Percentiles rank a stretch among this genome's conserved stretches.
Evolutionary conservation across 2,888 invertebrate genomes (phyloP).

Genomic region (Celastrina argiolus): DNA sequence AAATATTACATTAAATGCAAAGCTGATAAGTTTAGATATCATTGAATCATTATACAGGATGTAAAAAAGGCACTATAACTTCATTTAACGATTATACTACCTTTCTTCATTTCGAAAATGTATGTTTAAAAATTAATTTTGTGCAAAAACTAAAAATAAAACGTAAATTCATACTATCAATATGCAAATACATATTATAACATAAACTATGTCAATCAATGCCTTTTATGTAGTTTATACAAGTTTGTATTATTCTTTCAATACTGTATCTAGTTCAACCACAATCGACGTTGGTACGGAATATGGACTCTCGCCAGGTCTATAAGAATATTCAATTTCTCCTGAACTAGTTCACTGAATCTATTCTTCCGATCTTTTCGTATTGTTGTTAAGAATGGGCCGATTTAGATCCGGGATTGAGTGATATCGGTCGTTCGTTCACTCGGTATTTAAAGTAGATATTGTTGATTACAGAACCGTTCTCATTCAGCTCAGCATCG

Average conservation of each 20-base stretch:
- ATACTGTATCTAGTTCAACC: background rate
- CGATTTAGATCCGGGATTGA: slow-evolving; percentile 10
- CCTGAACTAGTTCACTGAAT: background rate
- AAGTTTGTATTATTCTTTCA: background rate
- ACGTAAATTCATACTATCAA: no score
- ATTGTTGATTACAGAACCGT: background rate
- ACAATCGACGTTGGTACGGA: background rate
- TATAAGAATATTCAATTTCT: background rate
- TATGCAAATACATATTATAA: no score
- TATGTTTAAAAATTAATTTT: no score
- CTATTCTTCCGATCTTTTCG: background rate
- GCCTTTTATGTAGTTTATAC: no score
- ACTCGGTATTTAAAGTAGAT: background rate
- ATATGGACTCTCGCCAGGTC: background rate
- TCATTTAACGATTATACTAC: no score
- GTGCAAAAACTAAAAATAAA: no score
- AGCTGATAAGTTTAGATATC: no score
- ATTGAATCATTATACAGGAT: no score
- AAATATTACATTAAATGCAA: no score
- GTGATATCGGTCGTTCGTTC: background rate
- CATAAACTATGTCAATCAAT: no score
- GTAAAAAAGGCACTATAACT: no score
- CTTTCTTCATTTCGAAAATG: no score
- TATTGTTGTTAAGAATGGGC: background rate
- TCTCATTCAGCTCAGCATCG: background rate